Evolutionary conservation across 2,888 invertebrate species (phyloP).

Genomic region (Lissocephala sabroskyi): DNA sequence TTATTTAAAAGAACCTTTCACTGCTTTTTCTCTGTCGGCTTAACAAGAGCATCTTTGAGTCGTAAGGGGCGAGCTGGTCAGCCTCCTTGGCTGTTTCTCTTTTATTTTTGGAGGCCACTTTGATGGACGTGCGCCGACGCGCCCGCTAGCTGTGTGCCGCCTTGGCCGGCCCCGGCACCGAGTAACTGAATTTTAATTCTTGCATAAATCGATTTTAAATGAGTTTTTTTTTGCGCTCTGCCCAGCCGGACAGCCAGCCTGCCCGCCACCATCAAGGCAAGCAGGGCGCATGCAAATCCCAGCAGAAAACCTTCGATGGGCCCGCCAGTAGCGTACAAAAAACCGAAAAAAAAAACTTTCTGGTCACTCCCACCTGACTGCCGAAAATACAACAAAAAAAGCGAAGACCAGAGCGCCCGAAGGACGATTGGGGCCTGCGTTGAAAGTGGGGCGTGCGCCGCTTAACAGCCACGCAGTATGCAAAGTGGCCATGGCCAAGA

Average conservation of each 20-base stretch:
- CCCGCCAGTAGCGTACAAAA: constrained; percentile 46
- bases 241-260: no score
- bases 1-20: no score
- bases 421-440: constrained; percentile 47
- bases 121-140: constrained; percentile 42
- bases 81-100: no score
- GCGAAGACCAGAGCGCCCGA: constrained; percentile 27
- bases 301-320: neutral
- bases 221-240: constrained; percentile 42
- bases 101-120: constrained; percentile 8
- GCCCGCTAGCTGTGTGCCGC: neutral
- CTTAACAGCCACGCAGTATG: constrained; percentile 56
- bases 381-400: constrained; percentile 26
- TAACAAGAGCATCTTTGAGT: no score
- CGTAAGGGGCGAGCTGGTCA: no score
- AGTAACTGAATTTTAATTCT: constrained; percentile 57
- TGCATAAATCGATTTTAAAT: constrained; percentile 70
- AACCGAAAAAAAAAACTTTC: no score
- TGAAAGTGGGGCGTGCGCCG: constrained; percentile 69
- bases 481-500: constrained; percentile 58
- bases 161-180: neutral
- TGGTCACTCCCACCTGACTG: constrained; percentile 44
- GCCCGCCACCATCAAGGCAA: constrained; percentile 45
- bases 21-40: no score
- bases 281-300: constrained; percentile 52